These are phyloP conservation scores for Allygus modestus DNA, from an alignment of 2,888 invertebrate species.

Conservation along the genomic window DNA sequence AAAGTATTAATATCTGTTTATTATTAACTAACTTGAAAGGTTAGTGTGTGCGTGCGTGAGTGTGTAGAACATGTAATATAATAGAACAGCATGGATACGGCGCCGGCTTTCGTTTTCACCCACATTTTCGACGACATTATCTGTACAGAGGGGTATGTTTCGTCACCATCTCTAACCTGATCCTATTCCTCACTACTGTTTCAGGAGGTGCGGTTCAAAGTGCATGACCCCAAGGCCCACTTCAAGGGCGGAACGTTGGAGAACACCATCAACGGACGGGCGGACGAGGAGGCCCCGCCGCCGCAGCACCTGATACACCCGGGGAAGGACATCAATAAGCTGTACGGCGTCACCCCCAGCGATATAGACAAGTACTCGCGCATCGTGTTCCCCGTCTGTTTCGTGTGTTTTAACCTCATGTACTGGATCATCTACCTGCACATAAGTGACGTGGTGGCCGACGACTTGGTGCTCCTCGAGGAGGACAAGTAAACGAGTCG, in stretches of 20 bases:
- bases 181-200: too few relatives aligned
- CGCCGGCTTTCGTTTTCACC: too few relatives aligned
- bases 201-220: conserved; percentile 97
- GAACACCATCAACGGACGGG: conserved; percentile 92
- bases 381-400: conserved; percentile 98
- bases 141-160: too few relatives aligned
- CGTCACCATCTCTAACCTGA: too few relatives aligned
- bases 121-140: too few relatives aligned
- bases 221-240: conserved; percentile 95
- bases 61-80: too few relatives aligned
- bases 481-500: conserved; percentile 81
- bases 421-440: conserved; percentile 98
- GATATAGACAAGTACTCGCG: conserved; percentile 99
- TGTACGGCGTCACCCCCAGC: conserved; percentile 95
- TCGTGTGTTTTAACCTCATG: conserved; percentile 99
- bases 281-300: conserved; percentile 79
- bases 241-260: conserved; percentile 95
- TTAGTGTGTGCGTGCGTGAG: too few relatives aligned
- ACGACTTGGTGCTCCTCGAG: conserved; percentile 91
- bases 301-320: conserved; percentile 90
- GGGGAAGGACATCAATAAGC: conserved; percentile 94
- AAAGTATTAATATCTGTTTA: too few relatives aligned
- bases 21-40: too few relatives aligned
- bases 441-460: conserved; percentile 96
- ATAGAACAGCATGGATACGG: too few relatives aligned